Base-by-base conservation (phyloP, 2,797 vertebrate species). In the Semaprochilodus insignis region DNA sequence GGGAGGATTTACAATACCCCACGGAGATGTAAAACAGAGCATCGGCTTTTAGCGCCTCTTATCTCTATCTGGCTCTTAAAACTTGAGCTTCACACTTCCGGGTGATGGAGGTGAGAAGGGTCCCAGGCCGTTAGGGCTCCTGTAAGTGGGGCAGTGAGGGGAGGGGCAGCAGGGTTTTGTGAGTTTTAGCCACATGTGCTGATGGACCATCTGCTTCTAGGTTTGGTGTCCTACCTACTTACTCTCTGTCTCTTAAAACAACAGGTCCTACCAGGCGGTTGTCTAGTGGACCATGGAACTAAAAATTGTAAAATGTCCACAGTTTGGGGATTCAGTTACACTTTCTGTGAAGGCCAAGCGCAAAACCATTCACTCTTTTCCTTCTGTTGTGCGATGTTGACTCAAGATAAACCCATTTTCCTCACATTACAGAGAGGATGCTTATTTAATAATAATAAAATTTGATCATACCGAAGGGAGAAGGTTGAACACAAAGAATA, bases 1-100 rank as follows among this genome's bases (percentile, higher is more conserved):
- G 70, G 63, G 67, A 90, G 90, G 86, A 92, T 90, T 90, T 91
- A 92, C 84, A 86, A 80, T 74, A 80, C 84, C 86, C 86, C 87
- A 60, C 83, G 71, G 83, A 88, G 85, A 82, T 81, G 83, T 87
- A 85, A 89, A 89, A 85, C 81, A 88, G 83, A 90, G 87, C 89
- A 87, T 89, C 89, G 78, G 31, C 81, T 82, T 78, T 87, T 85
- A 85, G 74, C 83, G 71, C 63, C 48, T 60, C 80, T 88, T 86
- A 85, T 87, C 87, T 87, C 69, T 65, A 72, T 67, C 66, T 57
- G 71, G 73, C 85, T 86, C 78, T 83, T 85, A 87, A 81, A 84
- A 84, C 86, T 86, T 83, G 86, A 84, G 83, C 81, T 89, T 89
- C 88, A 89, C 88, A 86, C 86, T 83, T 85, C 82, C 54, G 60